Conservation (phyloP, 2,888 invertebrate genomes). For the Clivina fossor region DNA sequence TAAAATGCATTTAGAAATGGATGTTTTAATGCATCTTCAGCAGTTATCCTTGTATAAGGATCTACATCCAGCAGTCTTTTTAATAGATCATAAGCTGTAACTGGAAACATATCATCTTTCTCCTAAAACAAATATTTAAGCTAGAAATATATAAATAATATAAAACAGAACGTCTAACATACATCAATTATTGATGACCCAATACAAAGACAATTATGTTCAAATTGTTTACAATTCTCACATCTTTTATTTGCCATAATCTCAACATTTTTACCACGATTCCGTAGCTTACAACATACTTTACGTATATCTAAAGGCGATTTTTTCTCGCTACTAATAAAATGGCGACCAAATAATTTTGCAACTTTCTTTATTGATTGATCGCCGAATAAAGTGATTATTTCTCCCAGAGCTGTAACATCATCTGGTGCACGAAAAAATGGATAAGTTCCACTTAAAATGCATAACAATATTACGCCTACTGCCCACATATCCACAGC, state of each 20-base stretch:
- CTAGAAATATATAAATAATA: slow-evolving; percentile 29
- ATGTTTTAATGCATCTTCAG: slow-evolving; percentile 73
- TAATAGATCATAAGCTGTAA: slow-evolving; percentile 73
- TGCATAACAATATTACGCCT: slow-evolving; percentile 79
- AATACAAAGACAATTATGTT: slow-evolving; percentile 52
- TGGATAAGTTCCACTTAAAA: slow-evolving; percentile 78
- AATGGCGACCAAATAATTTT: slow-evolving; percentile 62
- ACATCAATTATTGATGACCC: slow-evolving; percentile 40
- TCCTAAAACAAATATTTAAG: slow-evolving; percentile 44
- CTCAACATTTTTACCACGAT: slow-evolving; percentile 44
- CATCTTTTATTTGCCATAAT: slow-evolving; percentile 42
- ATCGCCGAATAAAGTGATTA: slow-evolving; percentile 77
- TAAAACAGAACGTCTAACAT: slow-evolving; percentile 15
- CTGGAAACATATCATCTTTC: slow-evolving; percentile 58
- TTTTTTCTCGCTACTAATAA: slow-evolving; percentile 57
- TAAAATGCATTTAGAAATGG: slow-evolving; percentile 61
- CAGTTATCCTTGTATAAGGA: slow-evolving; percentile 72
- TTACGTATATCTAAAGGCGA: slow-evolving; percentile 56
- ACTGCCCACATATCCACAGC: slow-evolving; percentile 89
- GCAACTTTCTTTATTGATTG: slow-evolving; percentile 69
- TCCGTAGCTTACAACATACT: slow-evolving; percentile 53
- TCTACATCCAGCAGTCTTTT: slow-evolving; percentile 73
- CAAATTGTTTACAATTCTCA: slow-evolving; percentile 52
- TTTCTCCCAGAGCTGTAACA: slow-evolving; percentile 77
- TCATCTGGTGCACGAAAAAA: slow-evolving; percentile 83